A percentile compares a stretch with the other conserved stretches of the same genome.
Evolutionary conservation across 2,888 invertebrate species (phyloP).

Genomic region (Drymonia ruficornis): DNA sequence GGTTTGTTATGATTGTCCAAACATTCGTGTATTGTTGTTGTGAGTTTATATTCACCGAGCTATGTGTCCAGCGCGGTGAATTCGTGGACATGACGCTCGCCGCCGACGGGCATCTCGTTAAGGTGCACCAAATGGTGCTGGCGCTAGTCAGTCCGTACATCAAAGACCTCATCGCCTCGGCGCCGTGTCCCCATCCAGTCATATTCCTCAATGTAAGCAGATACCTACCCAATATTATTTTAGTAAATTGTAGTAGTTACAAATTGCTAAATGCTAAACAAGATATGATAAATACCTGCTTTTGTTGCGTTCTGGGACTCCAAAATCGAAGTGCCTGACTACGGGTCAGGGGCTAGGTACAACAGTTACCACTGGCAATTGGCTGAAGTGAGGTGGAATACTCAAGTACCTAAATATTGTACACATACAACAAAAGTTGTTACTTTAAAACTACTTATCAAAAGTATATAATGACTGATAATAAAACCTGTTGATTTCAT

Average conservation of each 20-base stretch:
- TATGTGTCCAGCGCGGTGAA: conserved; percentile 61
- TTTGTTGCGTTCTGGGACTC: too few species aligned
- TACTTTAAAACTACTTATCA: too few species aligned
- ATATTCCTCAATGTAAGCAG: conserved; percentile 75
- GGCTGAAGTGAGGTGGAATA: too few species aligned
- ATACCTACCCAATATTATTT: too few species aligned
- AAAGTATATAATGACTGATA: too few species aligned
- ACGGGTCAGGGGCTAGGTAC: too few species aligned
- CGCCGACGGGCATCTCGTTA: conserved; percentile 75
- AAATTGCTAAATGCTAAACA: too few species aligned
- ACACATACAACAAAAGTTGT: too few species aligned
- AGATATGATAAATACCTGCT: too few species aligned
- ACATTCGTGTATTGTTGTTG: background rate
- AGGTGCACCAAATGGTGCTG: conserved; percentile 74
- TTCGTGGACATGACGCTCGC: conserved; percentile 80
- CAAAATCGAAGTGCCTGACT: too few species aligned
- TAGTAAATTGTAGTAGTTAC: background rate
- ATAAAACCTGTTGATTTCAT: too few species aligned
- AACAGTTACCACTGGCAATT: too few species aligned
- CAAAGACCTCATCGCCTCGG: conserved; percentile 68
- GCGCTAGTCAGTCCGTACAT: conserved; percentile 76
- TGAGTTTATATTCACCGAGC: background rate
- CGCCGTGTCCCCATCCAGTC: conserved; percentile 70
- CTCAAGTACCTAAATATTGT: background rate
- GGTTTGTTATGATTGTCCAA: conserved; percentile 38